Conservation (phyloP, 2,113 vertebrate species). For the Ancistrus triradiatus region DNA sequence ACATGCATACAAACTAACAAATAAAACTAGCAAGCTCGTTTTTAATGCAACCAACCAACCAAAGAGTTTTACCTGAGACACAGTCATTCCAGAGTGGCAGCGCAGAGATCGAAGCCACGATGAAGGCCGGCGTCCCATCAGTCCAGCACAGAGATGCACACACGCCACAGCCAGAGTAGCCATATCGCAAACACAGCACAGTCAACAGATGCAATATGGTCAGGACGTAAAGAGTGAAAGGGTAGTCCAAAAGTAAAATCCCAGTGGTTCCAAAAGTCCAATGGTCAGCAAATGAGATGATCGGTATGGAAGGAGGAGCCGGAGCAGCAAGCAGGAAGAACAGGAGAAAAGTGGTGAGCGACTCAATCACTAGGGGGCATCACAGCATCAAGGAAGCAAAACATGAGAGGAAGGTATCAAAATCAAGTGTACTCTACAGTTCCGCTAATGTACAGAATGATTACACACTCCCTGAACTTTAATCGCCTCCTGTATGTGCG, state of each 20-base stretch:
- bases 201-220: slow-evolving; percentile 24
- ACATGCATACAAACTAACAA: neutral
- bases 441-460: no score
- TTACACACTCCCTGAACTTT: slow-evolving; percentile 69
- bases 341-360: slow-evolving; percentile 80
- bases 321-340: slow-evolving; percentile 66
- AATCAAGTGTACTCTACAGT: slow-evolving; percentile 35
- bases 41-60: no score
- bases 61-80: slow-evolving; percentile 61
- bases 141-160: slow-evolving; percentile 48
- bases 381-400: slow-evolving; percentile 68
- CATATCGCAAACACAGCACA: slow-evolving; percentile 37
- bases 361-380: slow-evolving; percentile 70
- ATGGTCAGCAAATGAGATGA: slow-evolving; percentile 15
- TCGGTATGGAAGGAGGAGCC: slow-evolving; percentile 26
- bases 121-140: slow-evolving; percentile 43
- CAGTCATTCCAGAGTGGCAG: slow-evolving; percentile 55
- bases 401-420: slow-evolving; percentile 69
- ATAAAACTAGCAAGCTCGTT: no score
- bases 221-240: slow-evolving; percentile 11
- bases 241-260: neutral
- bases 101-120: slow-evolving; percentile 36
- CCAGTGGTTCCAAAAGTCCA: slow-evolving; percentile 6
- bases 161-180: slow-evolving; percentile 53
- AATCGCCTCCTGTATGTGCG: slow-evolving; percentile 64